phyloP scores from a whole-genome alignment of 2,113 vertebrate genomes.

The Cryptomyrus ogoouensis region DNA sequence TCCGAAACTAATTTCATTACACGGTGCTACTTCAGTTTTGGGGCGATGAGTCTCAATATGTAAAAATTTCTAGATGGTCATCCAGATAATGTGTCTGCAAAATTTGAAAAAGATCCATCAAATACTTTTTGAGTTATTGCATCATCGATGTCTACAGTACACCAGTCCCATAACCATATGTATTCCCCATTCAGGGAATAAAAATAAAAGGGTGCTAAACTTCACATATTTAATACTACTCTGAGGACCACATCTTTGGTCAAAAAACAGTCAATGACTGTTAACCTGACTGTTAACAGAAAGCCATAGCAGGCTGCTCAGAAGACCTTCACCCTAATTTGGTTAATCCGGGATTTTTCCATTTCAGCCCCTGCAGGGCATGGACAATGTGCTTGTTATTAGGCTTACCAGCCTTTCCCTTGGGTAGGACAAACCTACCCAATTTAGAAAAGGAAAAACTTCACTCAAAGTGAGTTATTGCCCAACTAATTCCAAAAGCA shows the following conservation, averaged over 20 bases:
- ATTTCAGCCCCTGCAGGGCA: not conserved
- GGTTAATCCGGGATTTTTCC: constrained; percentile 7
- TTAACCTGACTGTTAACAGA: not conserved
- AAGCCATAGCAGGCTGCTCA: not conserved
- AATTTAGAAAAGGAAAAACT: not conserved
- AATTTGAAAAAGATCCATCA: not conserved
- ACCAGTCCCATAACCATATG: not conserved
- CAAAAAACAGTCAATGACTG: not conserved
- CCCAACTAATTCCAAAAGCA: constrained; percentile 1
- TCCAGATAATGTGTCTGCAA: not conserved
- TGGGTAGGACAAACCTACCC: not conserved
- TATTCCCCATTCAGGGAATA: not conserved
- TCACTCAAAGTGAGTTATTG: not conserved
- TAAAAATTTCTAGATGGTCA: not conserved
- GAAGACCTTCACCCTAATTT: constrained; percentile 3
- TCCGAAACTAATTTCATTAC: not conserved
- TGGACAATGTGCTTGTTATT: not conserved
- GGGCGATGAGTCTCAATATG: not conserved
- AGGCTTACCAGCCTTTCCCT: not conserved
- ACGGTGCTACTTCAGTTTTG: not conserved
- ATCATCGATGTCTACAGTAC: not conserved
- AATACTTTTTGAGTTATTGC: not conserved
- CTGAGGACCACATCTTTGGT: not conserved
- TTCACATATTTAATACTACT: not conserved
- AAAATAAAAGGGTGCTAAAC: not conserved